phyloP scores from a whole-genome alignment of 37 sponge, comb jelly and placozoan genomes.

The Cliona cf. orientalis region DNA sequence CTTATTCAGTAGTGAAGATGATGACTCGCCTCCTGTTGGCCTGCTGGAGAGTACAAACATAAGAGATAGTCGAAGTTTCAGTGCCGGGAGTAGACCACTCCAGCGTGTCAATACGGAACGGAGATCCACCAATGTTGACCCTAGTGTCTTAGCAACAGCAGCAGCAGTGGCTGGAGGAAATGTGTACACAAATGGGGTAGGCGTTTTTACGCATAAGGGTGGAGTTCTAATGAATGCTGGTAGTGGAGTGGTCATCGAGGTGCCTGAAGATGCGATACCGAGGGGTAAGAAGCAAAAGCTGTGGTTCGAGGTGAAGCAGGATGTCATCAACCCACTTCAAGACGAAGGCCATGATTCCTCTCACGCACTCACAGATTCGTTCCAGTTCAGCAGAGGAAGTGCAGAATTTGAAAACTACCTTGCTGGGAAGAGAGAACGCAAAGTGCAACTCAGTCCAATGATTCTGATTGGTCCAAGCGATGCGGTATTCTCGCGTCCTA shows the following conservation, averaged over 20 bases:
- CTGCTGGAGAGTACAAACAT: too few species aligned
- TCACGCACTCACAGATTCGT: background rate
- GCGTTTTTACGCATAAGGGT: constrained; percentile 55
- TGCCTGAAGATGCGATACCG: constrained; percentile 62
- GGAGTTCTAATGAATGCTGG: constrained; percentile 42
- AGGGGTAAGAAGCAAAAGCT: constrained; percentile 54
- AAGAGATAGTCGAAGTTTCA: background rate
- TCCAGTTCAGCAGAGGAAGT: background rate
- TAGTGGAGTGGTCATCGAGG: constrained; percentile 64
- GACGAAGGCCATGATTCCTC: too few species aligned
- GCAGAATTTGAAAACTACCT: constrained; percentile 11
- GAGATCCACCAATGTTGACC: background rate
- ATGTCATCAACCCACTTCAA: constrained; percentile 15
- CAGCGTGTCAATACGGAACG: constrained; percentile 14
- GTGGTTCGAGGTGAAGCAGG: constrained; percentile 73
- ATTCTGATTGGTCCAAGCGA: constrained; percentile 48
- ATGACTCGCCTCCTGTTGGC: too few species aligned
- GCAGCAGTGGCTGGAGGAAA: background rate
- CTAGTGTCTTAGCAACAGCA: background rate
- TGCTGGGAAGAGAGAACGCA: constrained; percentile 8
- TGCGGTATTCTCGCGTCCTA: constrained; percentile 35
- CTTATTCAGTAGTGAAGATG: too few species aligned
- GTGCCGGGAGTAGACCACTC: constrained; percentile 7
- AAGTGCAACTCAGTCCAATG: constrained; percentile 44
- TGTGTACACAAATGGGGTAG: constrained; percentile 8